Evolutionary conservation across 2,113 vertebrate genomes (phyloP).

Genomic region (Ceyx margarethae): DNA sequence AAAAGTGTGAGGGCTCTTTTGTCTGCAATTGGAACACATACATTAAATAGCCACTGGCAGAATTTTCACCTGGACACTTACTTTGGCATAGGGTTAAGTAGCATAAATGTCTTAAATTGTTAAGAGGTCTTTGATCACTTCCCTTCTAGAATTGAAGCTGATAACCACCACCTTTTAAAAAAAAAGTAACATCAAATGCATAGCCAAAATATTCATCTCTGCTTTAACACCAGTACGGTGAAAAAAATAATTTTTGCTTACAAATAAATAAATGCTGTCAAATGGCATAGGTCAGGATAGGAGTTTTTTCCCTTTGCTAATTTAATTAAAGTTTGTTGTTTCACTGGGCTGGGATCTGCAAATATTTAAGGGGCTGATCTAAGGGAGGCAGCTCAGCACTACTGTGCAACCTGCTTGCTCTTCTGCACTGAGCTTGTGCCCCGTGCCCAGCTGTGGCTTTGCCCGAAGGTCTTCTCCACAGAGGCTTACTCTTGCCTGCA

Average conservation of each 20-base stretch:
- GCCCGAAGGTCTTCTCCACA: background rate
- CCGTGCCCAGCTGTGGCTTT: background rate
- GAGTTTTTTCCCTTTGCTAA: background rate
- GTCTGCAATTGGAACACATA: background rate
- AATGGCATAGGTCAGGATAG: background rate
- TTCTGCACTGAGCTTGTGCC: background rate
- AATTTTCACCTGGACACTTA: background rate
- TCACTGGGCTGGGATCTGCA: background rate
- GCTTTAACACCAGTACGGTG: accelerated
- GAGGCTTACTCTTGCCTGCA: accelerated
- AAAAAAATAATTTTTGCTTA: background rate
- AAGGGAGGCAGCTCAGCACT: background rate
- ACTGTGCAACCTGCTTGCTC: background rate
- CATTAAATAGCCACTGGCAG: background rate
- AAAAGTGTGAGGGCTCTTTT: background rate
- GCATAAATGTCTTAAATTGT: background rate
- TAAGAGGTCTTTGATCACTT: background rate
- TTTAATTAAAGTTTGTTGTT: background rate
- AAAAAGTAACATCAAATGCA: background rate
- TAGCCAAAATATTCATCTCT: background rate
- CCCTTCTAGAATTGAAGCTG: background rate
- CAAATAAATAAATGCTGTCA: background rate
- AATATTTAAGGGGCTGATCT: background rate
- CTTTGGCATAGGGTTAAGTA: background rate
- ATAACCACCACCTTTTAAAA: background rate